Evolutionary conservation across 2,888 invertebrate species (phyloP).

Genomic region (Opisthograptis luteolata): DNA sequence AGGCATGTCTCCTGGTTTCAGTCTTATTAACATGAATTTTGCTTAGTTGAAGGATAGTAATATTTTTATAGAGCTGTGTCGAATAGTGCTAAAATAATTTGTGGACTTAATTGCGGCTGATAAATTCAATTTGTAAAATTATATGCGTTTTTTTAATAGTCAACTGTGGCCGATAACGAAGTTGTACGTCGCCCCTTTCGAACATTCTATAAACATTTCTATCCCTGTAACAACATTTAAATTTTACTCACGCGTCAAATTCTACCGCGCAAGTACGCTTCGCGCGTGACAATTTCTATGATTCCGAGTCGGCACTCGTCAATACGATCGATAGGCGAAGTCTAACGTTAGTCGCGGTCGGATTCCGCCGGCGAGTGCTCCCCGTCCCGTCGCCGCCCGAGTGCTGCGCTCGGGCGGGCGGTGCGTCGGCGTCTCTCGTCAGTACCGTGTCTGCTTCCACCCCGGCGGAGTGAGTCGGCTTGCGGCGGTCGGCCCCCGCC

Average conservation of each 20-base stretch:
- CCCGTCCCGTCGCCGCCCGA: slow-evolving; percentile 4
- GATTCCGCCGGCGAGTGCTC: slow-evolving; percentile 49
- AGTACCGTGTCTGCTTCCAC: slow-evolving; percentile 47
- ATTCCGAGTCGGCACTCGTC: slow-evolving; percentile 48
- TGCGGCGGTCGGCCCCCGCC: slow-evolving; percentile 89
- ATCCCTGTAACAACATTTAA: slow-evolving; percentile 56
- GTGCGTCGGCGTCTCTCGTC: slow-evolving; percentile 47
- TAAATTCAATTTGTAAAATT: slow-evolving; percentile 5
- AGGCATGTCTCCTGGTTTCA: slow-evolving; percentile 41
- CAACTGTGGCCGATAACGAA: slow-evolving; percentile 2
- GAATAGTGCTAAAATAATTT: slow-evolving; percentile 11
- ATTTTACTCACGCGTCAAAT: slow-evolving; percentile 44
- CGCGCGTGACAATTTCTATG: slow-evolving; percentile 56
- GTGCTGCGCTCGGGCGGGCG: slow-evolving; percentile 42
- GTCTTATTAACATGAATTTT: slow-evolving; percentile 28
- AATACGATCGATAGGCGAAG: slow-evolving; percentile 51
- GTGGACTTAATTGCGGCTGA: not conserved
- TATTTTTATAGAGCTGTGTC: slow-evolving; percentile 22
- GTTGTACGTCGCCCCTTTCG: slow-evolving; percentile 32
- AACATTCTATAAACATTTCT: slow-evolving; percentile 54
- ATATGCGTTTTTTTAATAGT: not conserved
- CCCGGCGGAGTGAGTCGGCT: slow-evolving; percentile 48
- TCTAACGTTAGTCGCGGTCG: slow-evolving; percentile 51
- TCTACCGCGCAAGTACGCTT: slow-evolving; percentile 50
- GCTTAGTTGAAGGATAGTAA: slow-evolving; percentile 18